Percentiles rank a stretch among this genome's conserved stretches.
These are phyloP conservation scores for Monarcha castaneiventris DNA, from an alignment of 2,113 vertebrate species.

Conservation along the genomic window DNA sequence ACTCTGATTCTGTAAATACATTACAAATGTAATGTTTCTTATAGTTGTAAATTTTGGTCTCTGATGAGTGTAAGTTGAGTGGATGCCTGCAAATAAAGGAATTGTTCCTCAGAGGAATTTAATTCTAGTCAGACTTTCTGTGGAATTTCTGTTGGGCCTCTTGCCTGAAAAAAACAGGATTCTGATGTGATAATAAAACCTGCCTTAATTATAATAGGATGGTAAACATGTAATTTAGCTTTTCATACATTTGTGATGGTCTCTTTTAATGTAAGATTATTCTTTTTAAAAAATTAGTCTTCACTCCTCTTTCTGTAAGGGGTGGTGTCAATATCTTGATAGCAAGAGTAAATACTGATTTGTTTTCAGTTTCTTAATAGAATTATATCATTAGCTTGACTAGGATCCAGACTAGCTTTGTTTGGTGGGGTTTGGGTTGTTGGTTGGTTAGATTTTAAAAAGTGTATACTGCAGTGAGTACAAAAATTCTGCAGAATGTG, in stretches of 20 bases:
- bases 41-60: neutral
- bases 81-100: neutral
- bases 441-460: neutral
- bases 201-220: neutral
- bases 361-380: neutral
- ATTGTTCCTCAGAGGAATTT: neutral
- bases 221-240: neutral
- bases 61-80: neutral
- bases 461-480: neutral
- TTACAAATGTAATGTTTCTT: neutral
- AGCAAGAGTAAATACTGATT: neutral
- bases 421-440: neutral
- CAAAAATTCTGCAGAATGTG: neutral
- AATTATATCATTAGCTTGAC: neutral
- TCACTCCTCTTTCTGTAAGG: neutral
- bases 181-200: neutral
- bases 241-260: neutral
- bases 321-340: neutral
- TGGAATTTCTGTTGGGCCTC: neutral
- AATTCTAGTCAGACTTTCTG: neutral
- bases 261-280: neutral
- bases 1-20: neutral
- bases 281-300: neutral
- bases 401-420: neutral
- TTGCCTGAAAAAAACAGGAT: neutral